Base-by-base conservation (phyloP, 1,140 invertebrate genomes). In the Leptinotarsa texana region DNA sequence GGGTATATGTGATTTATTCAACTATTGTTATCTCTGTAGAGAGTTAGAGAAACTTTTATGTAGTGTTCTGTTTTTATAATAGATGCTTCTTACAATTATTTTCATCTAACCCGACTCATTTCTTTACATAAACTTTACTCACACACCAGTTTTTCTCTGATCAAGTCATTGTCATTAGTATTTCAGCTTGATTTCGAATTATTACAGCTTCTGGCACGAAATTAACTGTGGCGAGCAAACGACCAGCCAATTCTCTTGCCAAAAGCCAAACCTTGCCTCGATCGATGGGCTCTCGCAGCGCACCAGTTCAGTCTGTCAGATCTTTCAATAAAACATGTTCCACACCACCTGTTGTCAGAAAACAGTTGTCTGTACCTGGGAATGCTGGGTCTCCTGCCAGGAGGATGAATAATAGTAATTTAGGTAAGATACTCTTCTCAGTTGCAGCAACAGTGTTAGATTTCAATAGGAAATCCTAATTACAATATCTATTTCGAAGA, bases 241-340 rank as follows among this genome's bases (percentile, higher is more conserved):
- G 92, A 67, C 83, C 88, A 62, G 87, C 90, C 4, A 88, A 89
- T 75, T 87, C 89, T 4, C 86, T 92, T 61, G 92, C 92, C 80
- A 95, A 95, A 85, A 94, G 93, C 75, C 93, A 94, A 86, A 95
- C 94, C 13, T 85, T 95, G 66, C 94, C 94, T 1, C 86, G 94
- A 57, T 94, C 92, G 63, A 93, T 95, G 90, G 93, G 93, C 18
- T 91, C 93, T 3, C 91, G 88, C 68, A 88, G 86, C 61, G 82
- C 86, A 22, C 80, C 85, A 13, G 79, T 84, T 33, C 83, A 82
- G 85, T 87, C 79, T 18, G 86, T 85, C 61, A 83, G 85, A 57
- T 87, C 84, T 73, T 90, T 92, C 21, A 87, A 89, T 66, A 94
- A 94, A 85, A 90, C 92, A 8, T 89, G 90, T 3, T 92, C 92